These are phyloP conservation scores for Drosophila barbarae DNA, from an alignment of 2,888 invertebrate species.

Conservation along the genomic window DNA sequence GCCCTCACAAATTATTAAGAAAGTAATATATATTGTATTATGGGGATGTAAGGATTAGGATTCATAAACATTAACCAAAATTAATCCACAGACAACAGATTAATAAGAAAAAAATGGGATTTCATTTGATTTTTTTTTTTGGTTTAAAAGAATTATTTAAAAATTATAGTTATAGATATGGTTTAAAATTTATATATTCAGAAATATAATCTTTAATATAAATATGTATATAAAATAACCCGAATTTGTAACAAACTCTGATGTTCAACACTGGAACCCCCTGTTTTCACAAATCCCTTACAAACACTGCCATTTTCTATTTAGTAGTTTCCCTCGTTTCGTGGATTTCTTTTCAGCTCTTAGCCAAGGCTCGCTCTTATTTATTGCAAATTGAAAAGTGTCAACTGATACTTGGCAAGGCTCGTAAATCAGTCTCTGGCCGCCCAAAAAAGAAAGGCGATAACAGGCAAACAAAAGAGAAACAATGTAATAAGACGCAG, in stretches of 20 bases:
- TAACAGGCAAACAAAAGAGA: conserved; percentile 21
- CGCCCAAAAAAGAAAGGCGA: conserved; percentile 18
- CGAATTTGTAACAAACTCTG: neutral
- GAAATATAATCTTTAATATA: too few relatives aligned
- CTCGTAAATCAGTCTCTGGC: conserved; percentile 51
- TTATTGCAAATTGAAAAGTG: conserved; percentile 68
- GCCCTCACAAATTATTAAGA: neutral
- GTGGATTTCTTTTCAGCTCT: neutral
- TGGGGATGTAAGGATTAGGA: too few relatives aligned
- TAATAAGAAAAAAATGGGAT: neutral
- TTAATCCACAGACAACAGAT: neutral
- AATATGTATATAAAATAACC: neutral
- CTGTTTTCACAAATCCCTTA: neutral
- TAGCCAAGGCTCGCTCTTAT: conserved; percentile 36
- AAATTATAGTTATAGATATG: neutral
- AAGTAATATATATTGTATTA: neutral
- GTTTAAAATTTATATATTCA: neutral
- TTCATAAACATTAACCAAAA: neutral
- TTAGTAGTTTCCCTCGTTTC: conserved; percentile 4
- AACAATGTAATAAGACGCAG: conserved; percentile 26
- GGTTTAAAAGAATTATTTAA: neutral
- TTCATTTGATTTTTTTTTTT: neutral
- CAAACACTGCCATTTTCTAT: neutral
- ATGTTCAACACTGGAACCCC: neutral
- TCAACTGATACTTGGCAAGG: conserved; percentile 41